phyloP scores from a whole-genome alignment of 2,113 vertebrate genomes.

The Caracal caracal region DNA sequence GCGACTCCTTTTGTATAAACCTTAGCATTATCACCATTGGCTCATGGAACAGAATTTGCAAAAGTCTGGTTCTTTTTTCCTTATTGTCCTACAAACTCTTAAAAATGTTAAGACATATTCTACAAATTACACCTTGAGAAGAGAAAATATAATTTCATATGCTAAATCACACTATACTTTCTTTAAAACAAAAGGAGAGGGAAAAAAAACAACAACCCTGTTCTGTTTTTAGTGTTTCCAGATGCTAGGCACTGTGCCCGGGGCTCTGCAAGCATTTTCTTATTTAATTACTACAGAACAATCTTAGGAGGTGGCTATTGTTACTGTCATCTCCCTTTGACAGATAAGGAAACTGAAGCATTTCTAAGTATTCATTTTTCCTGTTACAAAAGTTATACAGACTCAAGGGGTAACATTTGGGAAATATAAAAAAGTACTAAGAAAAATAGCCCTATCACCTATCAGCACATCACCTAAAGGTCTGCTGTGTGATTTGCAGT shows the following conservation, averaged over 20 bases:
- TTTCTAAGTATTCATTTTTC: not conserved
- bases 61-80: not conserved
- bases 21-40: not conserved
- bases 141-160: not conserved
- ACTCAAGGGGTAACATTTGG: not conserved
- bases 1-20: not conserved
- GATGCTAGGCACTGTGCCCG: not conserved
- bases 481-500: not conserved
- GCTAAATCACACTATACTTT: not conserved
- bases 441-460: not conserved
- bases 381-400: not conserved
- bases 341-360: not conserved
- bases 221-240: not conserved
- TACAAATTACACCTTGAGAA: not conserved
- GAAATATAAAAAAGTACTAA: not conserved
- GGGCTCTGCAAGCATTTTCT: not conserved
- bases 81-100: not conserved
- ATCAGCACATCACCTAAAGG: not conserved
- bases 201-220: not conserved
- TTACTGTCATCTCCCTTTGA: not conserved
- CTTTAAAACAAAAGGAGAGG: conserved; percentile 17
- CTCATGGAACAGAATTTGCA: not conserved
- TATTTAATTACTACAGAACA: not conserved
- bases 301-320: not conserved
- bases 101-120: not conserved